A percentile compares a stretch with the other conserved stretches of the same genome.
phyloP scores from a whole-genome alignment of 2,113 vertebrate species.

The Ceyx melanurus region DNA sequence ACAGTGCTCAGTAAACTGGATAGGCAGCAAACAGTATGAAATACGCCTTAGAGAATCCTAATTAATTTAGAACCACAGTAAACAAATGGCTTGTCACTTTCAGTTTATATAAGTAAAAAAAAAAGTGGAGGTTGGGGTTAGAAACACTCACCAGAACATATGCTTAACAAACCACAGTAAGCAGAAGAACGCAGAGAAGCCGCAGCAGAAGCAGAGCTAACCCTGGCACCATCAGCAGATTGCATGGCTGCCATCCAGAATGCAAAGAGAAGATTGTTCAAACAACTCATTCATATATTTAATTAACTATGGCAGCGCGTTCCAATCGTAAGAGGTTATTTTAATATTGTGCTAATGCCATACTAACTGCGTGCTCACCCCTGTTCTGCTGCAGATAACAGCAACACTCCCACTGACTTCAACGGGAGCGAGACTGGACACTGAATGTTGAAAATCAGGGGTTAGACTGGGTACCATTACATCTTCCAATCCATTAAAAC shows the following conservation, averaged over 20 bases:
- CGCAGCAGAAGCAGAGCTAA: slow-evolving; percentile 50
- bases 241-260: slow-evolving; percentile 60
- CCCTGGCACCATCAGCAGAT: slow-evolving; percentile 55
- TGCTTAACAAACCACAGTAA: slow-evolving; percentile 43
- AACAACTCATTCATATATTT: slow-evolving; percentile 63
- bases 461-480: neutral
- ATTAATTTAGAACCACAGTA: slow-evolving; percentile 54
- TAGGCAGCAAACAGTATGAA: slow-evolving; percentile 24
- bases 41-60: slow-evolving; percentile 45
- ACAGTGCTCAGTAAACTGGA: neutral
- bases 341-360: slow-evolving; percentile 52
- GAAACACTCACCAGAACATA: slow-evolving; percentile 34
- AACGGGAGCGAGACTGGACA: slow-evolving; percentile 22
- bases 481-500: slow-evolving; percentile 21
- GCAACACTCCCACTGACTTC: slow-evolving; percentile 14
- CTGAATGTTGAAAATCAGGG: neutral
- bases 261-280: slow-evolving; percentile 64
- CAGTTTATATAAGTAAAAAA: slow-evolving; percentile 39
- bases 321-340: slow-evolving; percentile 62
- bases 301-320: slow-evolving; percentile 56
- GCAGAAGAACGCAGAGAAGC: slow-evolving; percentile 34
- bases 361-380: slow-evolving; percentile 31
- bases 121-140: slow-evolving; percentile 56
- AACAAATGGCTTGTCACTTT: slow-evolving; percentile 61
- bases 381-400: slow-evolving; percentile 44